phyloP scores from a whole-genome alignment of 2,113 vertebrate species.

The Rhadina sibilatrix region DNA sequence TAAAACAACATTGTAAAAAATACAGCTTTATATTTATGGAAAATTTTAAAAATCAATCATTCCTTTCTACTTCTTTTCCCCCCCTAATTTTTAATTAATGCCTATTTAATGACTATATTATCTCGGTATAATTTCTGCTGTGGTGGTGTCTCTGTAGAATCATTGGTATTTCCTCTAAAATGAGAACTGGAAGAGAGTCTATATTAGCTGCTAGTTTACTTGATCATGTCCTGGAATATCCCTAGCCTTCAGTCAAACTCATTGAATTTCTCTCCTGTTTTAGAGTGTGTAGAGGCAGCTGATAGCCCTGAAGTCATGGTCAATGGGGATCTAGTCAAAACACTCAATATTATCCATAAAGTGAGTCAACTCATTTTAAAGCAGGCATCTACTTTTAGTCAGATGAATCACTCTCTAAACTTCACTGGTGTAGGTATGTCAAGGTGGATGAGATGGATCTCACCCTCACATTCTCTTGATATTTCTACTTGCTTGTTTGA shows the following conservation, averaged over 20 bases:
- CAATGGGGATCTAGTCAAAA: slow-evolving; percentile 34
- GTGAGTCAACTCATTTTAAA: slow-evolving; percentile 34
- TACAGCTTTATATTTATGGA: background rate
- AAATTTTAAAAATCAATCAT: background rate
- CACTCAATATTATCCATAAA: slow-evolving; percentile 40
- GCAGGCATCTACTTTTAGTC: slow-evolving; percentile 14
- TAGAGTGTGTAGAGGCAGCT: background rate
- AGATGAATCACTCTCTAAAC: slow-evolving; percentile 4
- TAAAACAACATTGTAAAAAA: background rate
- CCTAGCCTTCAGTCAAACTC: slow-evolving; percentile 20
- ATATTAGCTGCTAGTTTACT: slow-evolving; percentile 26
- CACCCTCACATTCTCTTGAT: background rate
- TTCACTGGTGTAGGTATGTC: background rate
- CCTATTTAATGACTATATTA: background rate
- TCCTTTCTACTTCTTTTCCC: background rate
- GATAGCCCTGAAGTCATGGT: slow-evolving; percentile 24
- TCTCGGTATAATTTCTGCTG: background rate
- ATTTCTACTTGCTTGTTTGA: background rate
- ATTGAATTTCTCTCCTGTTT: slow-evolving; percentile 31
- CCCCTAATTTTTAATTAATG: background rate
- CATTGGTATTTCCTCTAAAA: background rate
- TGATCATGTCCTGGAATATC: slow-evolving; percentile 49
- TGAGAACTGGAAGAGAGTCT: background rate
- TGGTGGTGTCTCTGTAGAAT: background rate
- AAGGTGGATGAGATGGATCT: slow-evolving; percentile 13